Conservation (phyloP, 2,888 invertebrate species). For the Mactromeris polynyma region DNA sequence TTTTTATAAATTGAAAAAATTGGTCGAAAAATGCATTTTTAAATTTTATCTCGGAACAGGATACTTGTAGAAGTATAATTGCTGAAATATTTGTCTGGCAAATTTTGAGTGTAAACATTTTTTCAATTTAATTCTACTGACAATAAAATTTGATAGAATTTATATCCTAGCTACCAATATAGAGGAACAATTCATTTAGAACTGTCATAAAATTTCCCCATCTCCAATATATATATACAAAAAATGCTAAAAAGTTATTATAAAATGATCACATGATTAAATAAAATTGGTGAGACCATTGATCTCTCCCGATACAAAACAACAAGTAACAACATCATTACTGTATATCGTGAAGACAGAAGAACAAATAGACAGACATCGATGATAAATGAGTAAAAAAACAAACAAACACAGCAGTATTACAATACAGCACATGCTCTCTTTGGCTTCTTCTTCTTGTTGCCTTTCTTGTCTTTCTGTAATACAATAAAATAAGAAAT, state of each 20-base stretch:
- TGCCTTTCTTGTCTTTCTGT: conserved; percentile 86
- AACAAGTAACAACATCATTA: conserved; percentile 3
- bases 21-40: no score
- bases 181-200: neutral
- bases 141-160: no score
- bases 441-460: conserved; percentile 83
- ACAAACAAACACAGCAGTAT: conserved; percentile 27
- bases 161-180: no score
- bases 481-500: conserved; percentile 46
- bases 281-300: neutral
- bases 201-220: neutral
- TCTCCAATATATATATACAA: conserved; percentile 15
- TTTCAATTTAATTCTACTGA: no score
- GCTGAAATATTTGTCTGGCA: no score
- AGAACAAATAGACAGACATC: conserved; percentile 27
- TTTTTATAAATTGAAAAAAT: no score
- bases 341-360: conserved; percentile 30
- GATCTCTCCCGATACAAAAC: neutral
- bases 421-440: conserved; percentile 71
- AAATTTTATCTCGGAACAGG: no score
- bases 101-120: no score
- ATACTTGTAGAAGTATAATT: no score
- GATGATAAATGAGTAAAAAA: conserved; percentile 25
- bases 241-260: neutral
- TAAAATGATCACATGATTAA: neutral